phyloP scores from a whole-genome alignment of 2,113 vertebrate species.

The Charina bottae region DNA sequence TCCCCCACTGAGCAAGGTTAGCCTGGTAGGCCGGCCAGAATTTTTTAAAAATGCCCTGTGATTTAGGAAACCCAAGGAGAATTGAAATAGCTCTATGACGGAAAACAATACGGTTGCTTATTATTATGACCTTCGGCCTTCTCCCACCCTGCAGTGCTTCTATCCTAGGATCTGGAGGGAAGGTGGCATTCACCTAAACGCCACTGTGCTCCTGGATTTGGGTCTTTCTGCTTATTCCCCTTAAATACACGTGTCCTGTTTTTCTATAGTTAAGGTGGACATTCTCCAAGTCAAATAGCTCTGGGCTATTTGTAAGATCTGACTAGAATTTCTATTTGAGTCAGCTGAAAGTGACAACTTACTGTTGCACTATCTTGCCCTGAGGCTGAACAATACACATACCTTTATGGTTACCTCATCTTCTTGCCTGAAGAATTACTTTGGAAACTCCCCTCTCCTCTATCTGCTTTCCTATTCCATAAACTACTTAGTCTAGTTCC shows the following conservation, averaged over 20 bases:
- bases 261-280: neutral
- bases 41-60: neutral
- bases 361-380: neutral
- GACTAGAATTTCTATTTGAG: neutral
- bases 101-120: neutral
- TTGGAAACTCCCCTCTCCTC: neutral
- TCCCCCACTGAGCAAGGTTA: slow-evolving; percentile 13
- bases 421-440: neutral
- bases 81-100: neutral
- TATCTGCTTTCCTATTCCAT: neutral
- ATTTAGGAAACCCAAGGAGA: neutral
- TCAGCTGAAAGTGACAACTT: neutral
- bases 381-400: neutral
- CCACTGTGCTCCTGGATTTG: neutral
- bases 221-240: neutral
- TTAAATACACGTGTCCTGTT: neutral
- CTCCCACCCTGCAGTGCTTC: neutral
- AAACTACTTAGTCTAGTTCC: neutral
- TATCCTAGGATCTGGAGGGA: neutral
- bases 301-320: neutral
- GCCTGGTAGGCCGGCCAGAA: neutral
- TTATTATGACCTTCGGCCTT: neutral
- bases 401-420: neutral
- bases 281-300: neutral
- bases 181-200: neutral